phyloP scores from a whole-genome alignment of 2,113 vertebrate species.

The Bagarius yarrelli region DNA sequence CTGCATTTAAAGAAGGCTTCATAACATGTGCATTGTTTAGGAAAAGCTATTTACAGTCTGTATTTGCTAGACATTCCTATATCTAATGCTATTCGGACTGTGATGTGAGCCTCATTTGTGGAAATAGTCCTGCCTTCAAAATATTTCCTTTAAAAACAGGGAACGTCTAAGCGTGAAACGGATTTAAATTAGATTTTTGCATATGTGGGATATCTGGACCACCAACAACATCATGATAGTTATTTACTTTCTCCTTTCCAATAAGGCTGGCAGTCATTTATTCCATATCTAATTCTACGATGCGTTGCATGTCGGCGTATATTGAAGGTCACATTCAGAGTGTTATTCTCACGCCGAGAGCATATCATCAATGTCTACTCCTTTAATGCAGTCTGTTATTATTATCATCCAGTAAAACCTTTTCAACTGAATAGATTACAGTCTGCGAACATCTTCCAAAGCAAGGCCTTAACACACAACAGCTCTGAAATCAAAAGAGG shows the following conservation, averaged over 20 bases:
- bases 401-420: conserved; percentile 3
- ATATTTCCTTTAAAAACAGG: conserved; percentile 5
- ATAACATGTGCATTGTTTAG: not conserved
- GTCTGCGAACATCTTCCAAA: conserved; percentile 7
- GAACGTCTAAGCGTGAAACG: not conserved
- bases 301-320: conserved; percentile 5
- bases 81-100: not conserved
- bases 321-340: conserved; percentile 13
- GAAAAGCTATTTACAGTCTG: not conserved
- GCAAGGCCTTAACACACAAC: conserved; percentile 8
- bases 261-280: conserved; percentile 8
- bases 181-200: conserved; percentile 18
- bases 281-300: conserved; percentile 16
- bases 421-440: conserved; percentile 10
- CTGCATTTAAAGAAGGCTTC: conserved; percentile 9
- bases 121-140: not conserved
- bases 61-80: not conserved
- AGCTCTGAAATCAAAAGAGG: conserved; percentile 5
- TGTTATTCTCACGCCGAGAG: not conserved
- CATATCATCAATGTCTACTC: conserved; percentile 1
- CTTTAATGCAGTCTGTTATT: not conserved
- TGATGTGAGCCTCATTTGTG: not conserved
- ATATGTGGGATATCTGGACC: conserved; percentile 24
- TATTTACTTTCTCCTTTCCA: conserved; percentile 17
- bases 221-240: conserved; percentile 21